Conservation (phyloP, 2,113 vertebrate genomes). For the Nycticryphes semicollaris region DNA sequence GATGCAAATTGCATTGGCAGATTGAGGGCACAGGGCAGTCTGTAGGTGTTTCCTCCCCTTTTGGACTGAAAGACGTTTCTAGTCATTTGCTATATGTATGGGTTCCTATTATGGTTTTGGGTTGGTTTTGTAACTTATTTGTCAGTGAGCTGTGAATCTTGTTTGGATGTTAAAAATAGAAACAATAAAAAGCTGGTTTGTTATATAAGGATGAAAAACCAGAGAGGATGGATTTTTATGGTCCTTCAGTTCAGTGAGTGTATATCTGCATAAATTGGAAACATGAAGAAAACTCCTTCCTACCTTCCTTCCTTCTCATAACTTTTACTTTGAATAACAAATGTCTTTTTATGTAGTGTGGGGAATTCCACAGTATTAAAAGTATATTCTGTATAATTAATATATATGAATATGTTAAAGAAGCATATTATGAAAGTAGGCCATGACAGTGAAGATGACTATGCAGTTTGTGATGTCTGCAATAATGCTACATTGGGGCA, state of each 20-base stretch:
- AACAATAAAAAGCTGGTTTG: neutral
- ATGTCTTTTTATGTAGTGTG: neutral
- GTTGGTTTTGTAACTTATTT: neutral
- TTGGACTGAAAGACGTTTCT: neutral
- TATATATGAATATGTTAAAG: neutral
- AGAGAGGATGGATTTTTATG: neutral
- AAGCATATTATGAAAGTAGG: neutral
- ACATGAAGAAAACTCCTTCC: neutral
- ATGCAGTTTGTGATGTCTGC: neutral
- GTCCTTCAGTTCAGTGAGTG: neutral
- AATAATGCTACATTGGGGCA: accelerated
- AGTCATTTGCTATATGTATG: neutral
- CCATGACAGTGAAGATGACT: accelerated
- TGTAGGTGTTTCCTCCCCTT: neutral
- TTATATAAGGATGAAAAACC: neutral
- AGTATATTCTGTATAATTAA: neutral
- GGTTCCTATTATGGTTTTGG: neutral
- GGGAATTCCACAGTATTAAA: neutral
- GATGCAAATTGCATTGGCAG: neutral
- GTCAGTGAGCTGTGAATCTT: neutral
- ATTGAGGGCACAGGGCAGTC: neutral
- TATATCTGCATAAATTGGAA: neutral
- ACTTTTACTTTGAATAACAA: neutral
- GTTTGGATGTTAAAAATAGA: neutral
- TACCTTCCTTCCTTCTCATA: neutral